phyloP scores from a whole-genome alignment of 1,140 invertebrate genomes.

The Olivierus martensii region DNA sequence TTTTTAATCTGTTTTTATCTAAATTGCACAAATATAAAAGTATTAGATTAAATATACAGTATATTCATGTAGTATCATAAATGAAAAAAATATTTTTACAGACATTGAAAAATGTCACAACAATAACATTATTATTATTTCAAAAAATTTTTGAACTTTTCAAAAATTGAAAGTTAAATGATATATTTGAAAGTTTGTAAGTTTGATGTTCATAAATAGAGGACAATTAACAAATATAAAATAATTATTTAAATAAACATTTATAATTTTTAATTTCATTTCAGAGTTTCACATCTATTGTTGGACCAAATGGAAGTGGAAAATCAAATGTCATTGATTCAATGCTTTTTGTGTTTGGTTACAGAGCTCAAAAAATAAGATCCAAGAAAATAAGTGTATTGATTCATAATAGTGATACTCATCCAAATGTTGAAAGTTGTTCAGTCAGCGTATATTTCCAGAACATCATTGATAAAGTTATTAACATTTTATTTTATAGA shows the following conservation, averaged over 20 bases:
- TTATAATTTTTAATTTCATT: conserved; percentile 12
- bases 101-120: too few relatives aligned
- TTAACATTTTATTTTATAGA: conserved; percentile 1
- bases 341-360: conserved; percentile 98
- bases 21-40: too few relatives aligned
- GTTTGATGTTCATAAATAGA: conserved; percentile 3
- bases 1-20: too few relatives aligned
- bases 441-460: conserved; percentile 85
- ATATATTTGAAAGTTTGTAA: background rate
- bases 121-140: too few relatives aligned
- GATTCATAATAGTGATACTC: conserved; percentile 83
- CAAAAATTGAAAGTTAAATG: too few relatives aligned
- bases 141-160: too few relatives aligned
- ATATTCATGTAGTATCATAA: too few relatives aligned
- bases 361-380: conserved; percentile 84
- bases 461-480: conserved; percentile 59
- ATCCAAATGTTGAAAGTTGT: conserved; percentile 60
- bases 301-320: conserved; percentile 99
- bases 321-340: conserved; percentile 99
- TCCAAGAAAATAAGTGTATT: conserved; percentile 89
- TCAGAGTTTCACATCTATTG: conserved; percentile 88
- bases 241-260: background rate
- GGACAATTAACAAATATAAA: background rate
- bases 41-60: too few relatives aligned
- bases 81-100: too few relatives aligned